Base-by-base conservation (phyloP, 2,888 invertebrate genomes). In the Lithophane leautieri region DNA sequence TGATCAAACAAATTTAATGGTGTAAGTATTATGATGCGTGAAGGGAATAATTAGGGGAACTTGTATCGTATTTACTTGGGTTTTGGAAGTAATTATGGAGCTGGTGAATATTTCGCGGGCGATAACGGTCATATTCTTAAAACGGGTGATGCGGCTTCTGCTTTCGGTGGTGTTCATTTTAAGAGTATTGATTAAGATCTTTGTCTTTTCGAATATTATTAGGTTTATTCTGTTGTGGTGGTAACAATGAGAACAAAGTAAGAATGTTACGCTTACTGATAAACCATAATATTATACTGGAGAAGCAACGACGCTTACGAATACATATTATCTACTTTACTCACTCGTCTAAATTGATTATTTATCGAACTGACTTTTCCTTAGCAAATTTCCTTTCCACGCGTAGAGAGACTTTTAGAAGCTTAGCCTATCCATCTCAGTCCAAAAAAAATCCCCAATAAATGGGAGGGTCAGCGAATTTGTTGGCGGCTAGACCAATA, bases 401-500 rank as follows among this genome's bases (percentile, higher is more conserved):
- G 58, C 65, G 19, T 40, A 76, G 63, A 76, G 67, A 19, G 50
- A 61, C 40, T 73, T 69, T 73, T 61, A 66, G 75, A 58, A 68
- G 82, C 69, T 72, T 54, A 80, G 47, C 47, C 70, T 73, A 87
- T 80, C 80, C 83, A 80, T 83, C 81, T 78, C 61, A 68, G 79
- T 69, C 71, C 70, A 63, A 81, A 85, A 83, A 83, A 85, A 83
- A 40, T 70, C 69, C 44, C 76, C 76, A 79, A 82, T 84, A 86
- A 84, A 88, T 86, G 73, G 79, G 76, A 88, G 78, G 88, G 81
- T 86, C 88, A 84, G 81, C 78, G 74, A 84, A 88, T 84, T 88
- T 82, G 84, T 84, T 84, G 76, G 79, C 75, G 81, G 77, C 84
- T 84, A 81, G 82, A 76, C 86, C 82, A 81, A 88, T 87, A 88